These are phyloP conservation scores for Cryptosula pallasiana DNA, from an alignment of 2,888 invertebrate species.

Conservation along the genomic window DNA sequence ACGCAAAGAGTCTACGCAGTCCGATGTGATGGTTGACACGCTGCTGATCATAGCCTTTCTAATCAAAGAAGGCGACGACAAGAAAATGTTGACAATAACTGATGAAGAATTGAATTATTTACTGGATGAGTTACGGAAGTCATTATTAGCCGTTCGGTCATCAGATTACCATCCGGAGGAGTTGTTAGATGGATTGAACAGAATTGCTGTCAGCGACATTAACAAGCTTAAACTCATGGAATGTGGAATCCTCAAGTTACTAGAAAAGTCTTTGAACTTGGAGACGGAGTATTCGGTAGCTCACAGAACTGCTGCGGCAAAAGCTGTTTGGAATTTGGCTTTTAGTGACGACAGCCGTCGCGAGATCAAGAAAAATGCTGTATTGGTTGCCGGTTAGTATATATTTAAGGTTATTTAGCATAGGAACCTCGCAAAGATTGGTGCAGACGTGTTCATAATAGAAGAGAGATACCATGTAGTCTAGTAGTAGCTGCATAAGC, in stretches of 20 bases:
- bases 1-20: not conserved
- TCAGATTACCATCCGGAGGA: not conserved
- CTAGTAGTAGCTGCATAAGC: no score
- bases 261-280: not conserved
- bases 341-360: not conserved
- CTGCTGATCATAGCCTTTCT: conserved; percentile 16
- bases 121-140: not conserved
- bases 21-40: not conserved
- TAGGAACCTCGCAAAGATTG: no score
- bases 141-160: not conserved
- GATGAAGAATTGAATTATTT: conserved; percentile 5
- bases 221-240: conserved; percentile 4
- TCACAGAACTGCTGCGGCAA: not conserved
- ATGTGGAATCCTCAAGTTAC: not conserved
- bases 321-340: conserved; percentile 14
- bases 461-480: no score
- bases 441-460: no score
- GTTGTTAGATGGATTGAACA: not conserved
- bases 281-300: not conserved
- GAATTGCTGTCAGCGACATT: not conserved
- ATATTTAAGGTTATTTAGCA: no score
- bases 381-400: no score
- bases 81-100: conserved; percentile 1
- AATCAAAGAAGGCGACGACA: conserved; percentile 7
- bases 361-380: not conserved